These are phyloP conservation scores for Drosophila suzukii DNA, from an alignment of 1,140 invertebrate species.

Conservation along the genomic window DNA sequence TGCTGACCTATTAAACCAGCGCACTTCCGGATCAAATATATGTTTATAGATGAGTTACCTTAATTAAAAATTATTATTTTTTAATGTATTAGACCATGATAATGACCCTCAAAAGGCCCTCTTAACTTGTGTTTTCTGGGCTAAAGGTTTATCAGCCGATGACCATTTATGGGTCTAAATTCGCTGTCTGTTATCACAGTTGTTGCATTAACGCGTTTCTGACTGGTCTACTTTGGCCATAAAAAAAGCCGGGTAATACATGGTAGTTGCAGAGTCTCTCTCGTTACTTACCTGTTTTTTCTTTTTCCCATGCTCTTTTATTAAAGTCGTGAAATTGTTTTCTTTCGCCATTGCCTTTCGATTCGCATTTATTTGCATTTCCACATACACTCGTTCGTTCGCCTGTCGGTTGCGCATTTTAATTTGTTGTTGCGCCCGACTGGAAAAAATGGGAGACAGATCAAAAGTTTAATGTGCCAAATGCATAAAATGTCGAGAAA, in stretches of 20 bases:
- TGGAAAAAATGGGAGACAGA: conserved; percentile 35
- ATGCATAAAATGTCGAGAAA: conserved; percentile 63
- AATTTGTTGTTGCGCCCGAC: conserved; percentile 24
- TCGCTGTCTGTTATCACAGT: not conserved
- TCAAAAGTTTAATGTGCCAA: conserved; percentile 73
- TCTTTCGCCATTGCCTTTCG: conserved; percentile 29
- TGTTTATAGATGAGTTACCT: too few relatives aligned
- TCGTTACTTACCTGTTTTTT: conserved; percentile 15
- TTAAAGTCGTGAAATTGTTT: conserved; percentile 34
- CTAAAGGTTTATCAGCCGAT: not conserved
- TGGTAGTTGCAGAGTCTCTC: not conserved
- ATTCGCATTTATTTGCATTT: conserved; percentile 45
- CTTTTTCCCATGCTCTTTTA: conserved; percentile 3
- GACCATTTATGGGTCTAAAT: not conserved
- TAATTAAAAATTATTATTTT: too few relatives aligned
- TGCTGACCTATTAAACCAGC: too few relatives aligned
- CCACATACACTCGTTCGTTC: conserved; percentile 14
- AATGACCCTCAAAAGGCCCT: not conserved
- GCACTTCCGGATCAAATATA: too few relatives aligned
- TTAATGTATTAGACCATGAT: too few relatives aligned
- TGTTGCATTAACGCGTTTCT: not conserved
- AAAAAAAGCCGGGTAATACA: not conserved
- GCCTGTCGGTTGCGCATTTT: conserved; percentile 33
- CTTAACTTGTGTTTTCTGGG: too few relatives aligned
- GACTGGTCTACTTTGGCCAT: not conserved